A percentile compares a stretch with the other conserved stretches of the same genome.
Conservation (phyloP, 1,140 invertebrate genomes). For the Pectinophora gossypiella region DNA sequence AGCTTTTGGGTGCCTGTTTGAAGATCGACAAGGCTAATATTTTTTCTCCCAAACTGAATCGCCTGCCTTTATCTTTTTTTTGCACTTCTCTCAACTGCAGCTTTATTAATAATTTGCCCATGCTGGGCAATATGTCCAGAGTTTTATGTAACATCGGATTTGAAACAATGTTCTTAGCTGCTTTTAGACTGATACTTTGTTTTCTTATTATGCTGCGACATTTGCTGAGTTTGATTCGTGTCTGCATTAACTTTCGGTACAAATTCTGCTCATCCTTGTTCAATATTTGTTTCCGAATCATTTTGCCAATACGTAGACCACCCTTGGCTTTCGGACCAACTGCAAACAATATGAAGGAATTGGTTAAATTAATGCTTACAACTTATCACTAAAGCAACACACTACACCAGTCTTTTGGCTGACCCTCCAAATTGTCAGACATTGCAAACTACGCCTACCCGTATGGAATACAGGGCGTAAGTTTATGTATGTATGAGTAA, state of each 20-base stretch:
- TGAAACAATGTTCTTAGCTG: neutral
- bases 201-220: neutral
- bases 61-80: constrained; percentile 10
- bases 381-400: too few relatives aligned
- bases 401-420: too few relatives aligned
- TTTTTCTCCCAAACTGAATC: constrained; percentile 16
- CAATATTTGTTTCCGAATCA: too few relatives aligned
- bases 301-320: too few relatives aligned
- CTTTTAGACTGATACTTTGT: neutral
- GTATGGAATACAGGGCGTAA: too few relatives aligned
- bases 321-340: too few relatives aligned
- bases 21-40: constrained; percentile 11
- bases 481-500: too few relatives aligned
- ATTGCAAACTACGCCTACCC: too few relatives aligned
- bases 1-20: constrained; percentile 13
- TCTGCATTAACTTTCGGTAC: neutral
- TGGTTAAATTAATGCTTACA: too few relatives aligned
- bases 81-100: constrained; percentile 2
- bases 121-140: neutral
- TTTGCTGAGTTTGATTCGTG: neutral
- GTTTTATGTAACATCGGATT: constrained; percentile 2
- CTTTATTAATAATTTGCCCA: constrained; percentile 3
- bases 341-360: too few relatives aligned
- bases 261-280: neutral
- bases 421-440: too few relatives aligned